A percentile compares a stretch with the other conserved stretches of the same genome.
Evolutionary conservation across 2,113 vertebrate genomes (phyloP).

Genomic region (Gulo gulo): DNA sequence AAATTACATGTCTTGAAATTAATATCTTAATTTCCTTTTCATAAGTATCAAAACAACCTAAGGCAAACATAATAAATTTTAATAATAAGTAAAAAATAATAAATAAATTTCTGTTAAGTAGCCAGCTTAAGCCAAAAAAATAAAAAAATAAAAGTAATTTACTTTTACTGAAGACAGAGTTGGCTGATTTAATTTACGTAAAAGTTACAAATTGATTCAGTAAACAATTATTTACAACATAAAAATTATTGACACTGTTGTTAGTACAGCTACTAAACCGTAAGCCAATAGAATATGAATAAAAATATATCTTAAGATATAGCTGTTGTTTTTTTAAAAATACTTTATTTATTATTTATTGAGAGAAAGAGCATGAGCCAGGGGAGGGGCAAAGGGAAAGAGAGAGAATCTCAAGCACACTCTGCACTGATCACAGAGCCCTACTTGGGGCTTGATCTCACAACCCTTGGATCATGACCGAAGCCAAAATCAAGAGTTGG

Average conservation of each 20-base stretch:
- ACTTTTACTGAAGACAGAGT: neutral
- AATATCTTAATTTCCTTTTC: neutral
- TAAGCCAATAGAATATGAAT: neutral
- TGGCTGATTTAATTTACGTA: neutral
- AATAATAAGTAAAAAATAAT: no score
- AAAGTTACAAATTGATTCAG: slow-evolving; percentile 1
- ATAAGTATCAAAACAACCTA: neutral
- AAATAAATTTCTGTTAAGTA: neutral
- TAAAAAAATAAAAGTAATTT: neutral
- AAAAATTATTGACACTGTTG: neutral
- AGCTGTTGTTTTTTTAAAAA: neutral
- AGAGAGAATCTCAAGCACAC: neutral
- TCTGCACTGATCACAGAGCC: neutral
- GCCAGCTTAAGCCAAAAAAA: neutral
- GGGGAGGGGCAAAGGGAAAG: neutral
- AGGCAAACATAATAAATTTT: neutral
- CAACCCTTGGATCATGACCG: neutral
- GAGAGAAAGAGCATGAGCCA: neutral
- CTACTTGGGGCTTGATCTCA: neutral
- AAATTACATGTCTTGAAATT: neutral
- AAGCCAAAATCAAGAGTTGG: neutral
- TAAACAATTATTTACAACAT: neutral
- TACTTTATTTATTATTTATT: neutral
- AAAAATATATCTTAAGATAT: neutral
- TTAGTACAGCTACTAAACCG: neutral